These are phyloP conservation scores for Phyllopteryx taeniolatus DNA, from an alignment of 2,113 vertebrate genomes.

Conservation along the genomic window DNA sequence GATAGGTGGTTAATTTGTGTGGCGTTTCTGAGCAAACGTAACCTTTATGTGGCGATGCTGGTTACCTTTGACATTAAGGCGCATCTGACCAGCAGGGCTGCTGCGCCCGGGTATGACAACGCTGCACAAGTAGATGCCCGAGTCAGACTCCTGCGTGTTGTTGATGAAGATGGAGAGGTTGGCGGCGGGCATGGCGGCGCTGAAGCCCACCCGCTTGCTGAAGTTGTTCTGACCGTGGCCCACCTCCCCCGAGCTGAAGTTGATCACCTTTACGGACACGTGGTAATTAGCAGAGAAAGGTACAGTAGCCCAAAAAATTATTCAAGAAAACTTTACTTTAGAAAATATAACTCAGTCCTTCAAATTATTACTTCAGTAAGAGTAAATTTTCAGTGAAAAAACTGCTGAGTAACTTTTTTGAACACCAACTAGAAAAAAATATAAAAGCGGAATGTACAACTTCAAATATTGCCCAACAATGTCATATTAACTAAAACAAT, in stretches of 20 bases:
- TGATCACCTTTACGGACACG: constrained; percentile 73
- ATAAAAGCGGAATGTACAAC: too few relatives aligned
- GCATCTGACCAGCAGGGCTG: constrained; percentile 59
- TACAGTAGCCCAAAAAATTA: background rate
- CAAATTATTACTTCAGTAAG: too few relatives aligned
- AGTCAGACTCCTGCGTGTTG: constrained; percentile 78
- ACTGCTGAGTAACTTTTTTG: too few relatives aligned
- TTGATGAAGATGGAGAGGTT: constrained; percentile 87
- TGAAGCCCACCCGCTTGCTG: constrained; percentile 74
- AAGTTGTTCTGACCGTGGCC: constrained; percentile 71
- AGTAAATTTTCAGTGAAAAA: too few relatives aligned
- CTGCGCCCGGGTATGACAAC: constrained; percentile 74
- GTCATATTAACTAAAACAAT: too few relatives aligned
- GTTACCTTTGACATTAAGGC: constrained; percentile 82
- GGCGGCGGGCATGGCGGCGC: constrained; percentile 65
- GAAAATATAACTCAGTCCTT: background rate
- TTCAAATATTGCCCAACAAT: too few relatives aligned
- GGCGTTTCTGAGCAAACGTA: constrained; percentile 22
- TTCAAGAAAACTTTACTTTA: background rate
- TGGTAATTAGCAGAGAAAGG: background rate
- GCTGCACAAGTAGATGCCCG: constrained; percentile 79
- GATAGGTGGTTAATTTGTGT: background rate
- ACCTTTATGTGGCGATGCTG: constrained; percentile 24
- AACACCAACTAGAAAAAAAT: too few relatives aligned
- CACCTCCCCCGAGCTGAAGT: constrained; percentile 65